phyloP scores from a whole-genome alignment of 2,888 invertebrate species.

The Parnassius orleans region DNA sequence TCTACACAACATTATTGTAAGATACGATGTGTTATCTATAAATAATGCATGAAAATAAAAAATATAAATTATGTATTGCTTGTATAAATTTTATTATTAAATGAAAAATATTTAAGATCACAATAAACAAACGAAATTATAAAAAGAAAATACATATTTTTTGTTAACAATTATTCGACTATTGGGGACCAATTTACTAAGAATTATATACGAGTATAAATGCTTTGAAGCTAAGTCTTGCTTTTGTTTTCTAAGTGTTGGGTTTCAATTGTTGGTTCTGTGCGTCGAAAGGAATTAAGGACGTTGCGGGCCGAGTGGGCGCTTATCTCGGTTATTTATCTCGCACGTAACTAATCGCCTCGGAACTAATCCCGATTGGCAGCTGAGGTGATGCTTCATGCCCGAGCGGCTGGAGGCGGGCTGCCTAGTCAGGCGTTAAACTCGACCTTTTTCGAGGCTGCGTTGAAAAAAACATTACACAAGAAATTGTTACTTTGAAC shows the following conservation, averaged over 20 bases:
- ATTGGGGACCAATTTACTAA: no score
- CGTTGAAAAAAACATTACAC: background rate
- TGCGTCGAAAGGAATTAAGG: background rate
- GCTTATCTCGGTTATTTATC: background rate
- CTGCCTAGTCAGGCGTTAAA: background rate
- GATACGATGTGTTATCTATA: no score
- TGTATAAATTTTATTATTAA: no score
- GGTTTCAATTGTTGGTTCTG: background rate
- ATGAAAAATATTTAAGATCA: no score
- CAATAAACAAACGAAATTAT: no score
- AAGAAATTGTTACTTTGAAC: no score
- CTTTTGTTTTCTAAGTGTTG: background rate
- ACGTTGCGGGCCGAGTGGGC: background rate
- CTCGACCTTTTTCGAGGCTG: background rate
- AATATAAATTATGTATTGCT: no score
- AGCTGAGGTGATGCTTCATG: background rate
- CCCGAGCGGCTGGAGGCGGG: background rate
- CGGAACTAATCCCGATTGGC: slow-evolving; percentile 2
- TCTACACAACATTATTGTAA: no score
- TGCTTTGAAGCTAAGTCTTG: background rate
- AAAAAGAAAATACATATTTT: no score
- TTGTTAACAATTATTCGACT: no score
- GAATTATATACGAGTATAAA: no score
- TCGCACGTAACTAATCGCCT: background rate
- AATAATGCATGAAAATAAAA: no score